Evolutionary conservation across 2,888 invertebrate species (phyloP).

Genomic region (Dicycla oo): DNA sequence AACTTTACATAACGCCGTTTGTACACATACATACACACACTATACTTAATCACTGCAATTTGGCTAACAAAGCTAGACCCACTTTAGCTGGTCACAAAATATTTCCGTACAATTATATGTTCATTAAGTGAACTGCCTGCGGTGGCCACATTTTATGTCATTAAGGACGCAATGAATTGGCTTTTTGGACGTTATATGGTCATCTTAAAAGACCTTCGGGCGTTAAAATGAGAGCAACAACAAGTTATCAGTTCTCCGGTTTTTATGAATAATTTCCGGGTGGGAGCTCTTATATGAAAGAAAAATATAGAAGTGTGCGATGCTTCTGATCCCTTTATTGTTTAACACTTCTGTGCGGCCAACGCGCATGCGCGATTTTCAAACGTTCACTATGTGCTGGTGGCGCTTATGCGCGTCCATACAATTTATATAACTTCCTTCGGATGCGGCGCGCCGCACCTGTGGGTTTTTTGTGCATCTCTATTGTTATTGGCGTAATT

Average conservation of each 20-base stretch:
- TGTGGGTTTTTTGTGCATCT: too few relatives aligned
- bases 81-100: conserved; percentile 74
- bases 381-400: too few relatives aligned
- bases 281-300: not conserved
- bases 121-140: conserved; percentile 81
- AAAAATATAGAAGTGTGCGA: not conserved
- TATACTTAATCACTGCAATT: conserved; percentile 71
- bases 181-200: conserved; percentile 73
- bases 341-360: too few relatives aligned
- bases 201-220: conserved; percentile 59
- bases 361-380: too few relatives aligned
- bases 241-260: conserved; percentile 27
- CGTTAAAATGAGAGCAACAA: conserved; percentile 31
- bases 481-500: too few relatives aligned
- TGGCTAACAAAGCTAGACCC: conserved; percentile 75
- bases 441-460: too few relatives aligned
- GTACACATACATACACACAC: not conserved
- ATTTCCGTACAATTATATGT: conserved; percentile 88
- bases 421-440: too few relatives aligned
- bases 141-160: conserved; percentile 81
- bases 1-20: conserved; percentile 7
- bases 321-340: too few relatives aligned
- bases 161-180: conserved; percentile 76
- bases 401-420: too few relatives aligned
- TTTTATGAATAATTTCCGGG: conserved; percentile 11